phyloP scores from a whole-genome alignment of 2,888 invertebrate species.

The Harpalus rubripes region DNA sequence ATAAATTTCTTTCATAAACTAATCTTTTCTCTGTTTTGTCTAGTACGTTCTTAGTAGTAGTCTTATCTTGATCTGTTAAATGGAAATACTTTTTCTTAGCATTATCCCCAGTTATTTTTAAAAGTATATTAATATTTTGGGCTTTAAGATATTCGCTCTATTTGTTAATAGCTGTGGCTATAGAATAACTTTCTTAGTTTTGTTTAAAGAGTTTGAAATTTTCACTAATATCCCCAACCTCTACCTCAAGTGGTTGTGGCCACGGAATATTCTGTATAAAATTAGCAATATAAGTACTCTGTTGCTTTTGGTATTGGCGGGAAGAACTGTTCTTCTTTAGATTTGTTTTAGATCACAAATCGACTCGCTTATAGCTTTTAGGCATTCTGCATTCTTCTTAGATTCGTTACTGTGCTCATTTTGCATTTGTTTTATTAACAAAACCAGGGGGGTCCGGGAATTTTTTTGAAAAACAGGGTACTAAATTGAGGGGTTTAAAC shows the following conservation, averaged over 20 bases:
- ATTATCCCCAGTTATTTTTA: too few relatives aligned
- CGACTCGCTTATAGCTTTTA: too few relatives aligned
- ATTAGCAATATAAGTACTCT: not conserved
- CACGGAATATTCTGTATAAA: not conserved
- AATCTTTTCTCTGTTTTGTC: not conserved
- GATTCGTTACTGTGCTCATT: too few relatives aligned
- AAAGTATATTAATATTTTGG: too few relatives aligned
- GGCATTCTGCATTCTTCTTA: too few relatives aligned
- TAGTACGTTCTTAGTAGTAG: not conserved
- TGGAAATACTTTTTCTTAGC: slow-evolving; percentile 1
- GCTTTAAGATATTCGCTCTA: not conserved
- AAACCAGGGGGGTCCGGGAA: too few relatives aligned
- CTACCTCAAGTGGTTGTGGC: not conserved
- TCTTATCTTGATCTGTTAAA: slow-evolving; percentile 8
- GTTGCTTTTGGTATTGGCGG: not conserved
- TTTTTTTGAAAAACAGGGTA: too few relatives aligned
- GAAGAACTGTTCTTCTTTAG: too few relatives aligned
- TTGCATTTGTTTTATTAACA: not conserved
- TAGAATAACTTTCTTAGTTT: too few relatives aligned
- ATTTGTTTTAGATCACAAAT: too few relatives aligned
- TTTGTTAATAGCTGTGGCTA: too few relatives aligned
- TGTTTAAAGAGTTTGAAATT: not conserved
- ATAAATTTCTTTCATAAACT: not conserved
- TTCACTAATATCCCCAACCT: not conserved
- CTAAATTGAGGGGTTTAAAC: too few relatives aligned